A percentile compares a stretch with the other conserved stretches of the same genome.
Evolutionary conservation across 2,888 invertebrate genomes (phyloP).

Genomic region (Dasypogon diadema): DNA sequence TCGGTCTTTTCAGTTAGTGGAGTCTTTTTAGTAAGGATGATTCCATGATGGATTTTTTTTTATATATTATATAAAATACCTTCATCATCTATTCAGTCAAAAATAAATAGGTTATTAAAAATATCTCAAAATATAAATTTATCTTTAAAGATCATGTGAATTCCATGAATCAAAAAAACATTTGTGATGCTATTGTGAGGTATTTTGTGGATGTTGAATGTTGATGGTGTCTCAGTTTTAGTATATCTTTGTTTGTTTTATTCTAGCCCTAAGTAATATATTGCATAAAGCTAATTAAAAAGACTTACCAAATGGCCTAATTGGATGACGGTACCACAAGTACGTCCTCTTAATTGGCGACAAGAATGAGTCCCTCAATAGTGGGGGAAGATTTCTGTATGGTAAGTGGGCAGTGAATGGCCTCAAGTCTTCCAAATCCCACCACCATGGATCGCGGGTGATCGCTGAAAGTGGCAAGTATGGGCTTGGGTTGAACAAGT

Average conservation of each 20-base stretch:
- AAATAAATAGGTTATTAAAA: conserved; percentile 13
- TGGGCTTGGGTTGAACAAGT: conserved; percentile 85
- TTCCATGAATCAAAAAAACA: no score
- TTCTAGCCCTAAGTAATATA: background rate
- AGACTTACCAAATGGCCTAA: conserved; percentile 89
- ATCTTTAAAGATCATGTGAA: no score
- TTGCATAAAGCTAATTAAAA: background rate
- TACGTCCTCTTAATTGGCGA: conserved; percentile 92
- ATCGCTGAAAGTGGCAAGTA: conserved; percentile 83
- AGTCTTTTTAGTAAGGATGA: conserved; percentile 29
- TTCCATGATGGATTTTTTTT: conserved; percentile 22
- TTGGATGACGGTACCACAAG: conserved; percentile 91
- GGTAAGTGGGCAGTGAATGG: conserved; percentile 77
- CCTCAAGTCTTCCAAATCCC: conserved; percentile 83
- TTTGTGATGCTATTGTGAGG: background rate
- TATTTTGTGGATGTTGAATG: background rate
- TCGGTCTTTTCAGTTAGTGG: background rate
- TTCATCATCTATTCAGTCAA: conserved; percentile 30
- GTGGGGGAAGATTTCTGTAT: conserved; percentile 78
- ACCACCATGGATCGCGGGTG: conserved; percentile 92
- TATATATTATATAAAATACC: conserved; percentile 35
- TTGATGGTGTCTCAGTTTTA: background rate
- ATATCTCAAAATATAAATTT: conserved; percentile 9
- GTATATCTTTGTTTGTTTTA: background rate
- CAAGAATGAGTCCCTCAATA: conserved; percentile 88